Evolutionary conservation across 2,797 vertebrate species (phyloP).

Genomic region (Hippopotamyrus pictus): DNA sequence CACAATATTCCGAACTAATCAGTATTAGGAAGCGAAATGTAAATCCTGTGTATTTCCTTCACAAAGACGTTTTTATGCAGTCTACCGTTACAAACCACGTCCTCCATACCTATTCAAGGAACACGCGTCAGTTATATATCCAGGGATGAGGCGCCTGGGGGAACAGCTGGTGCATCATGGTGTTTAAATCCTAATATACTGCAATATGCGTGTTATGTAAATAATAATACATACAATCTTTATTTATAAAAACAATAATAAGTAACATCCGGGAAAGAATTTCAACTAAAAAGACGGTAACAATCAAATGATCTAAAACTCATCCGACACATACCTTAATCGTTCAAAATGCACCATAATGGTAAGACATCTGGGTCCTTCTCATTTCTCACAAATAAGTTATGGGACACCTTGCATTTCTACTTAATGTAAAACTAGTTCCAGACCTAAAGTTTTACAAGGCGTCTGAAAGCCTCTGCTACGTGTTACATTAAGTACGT

Average conservation of each 20-base stretch:
- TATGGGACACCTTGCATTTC: neutral
- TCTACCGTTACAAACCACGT: neutral
- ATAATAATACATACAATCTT: neutral
- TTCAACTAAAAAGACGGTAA: neutral
- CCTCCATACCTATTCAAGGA: neutral
- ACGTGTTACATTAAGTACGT: slow-evolving; percentile 39
- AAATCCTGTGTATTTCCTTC: neutral
- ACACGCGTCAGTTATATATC: neutral
- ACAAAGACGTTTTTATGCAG: neutral
- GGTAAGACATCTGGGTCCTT: neutral
- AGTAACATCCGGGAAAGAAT: neutral
- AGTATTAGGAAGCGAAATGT: neutral
- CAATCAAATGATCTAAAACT: neutral
- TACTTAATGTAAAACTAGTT: neutral
- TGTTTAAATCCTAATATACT: neutral
- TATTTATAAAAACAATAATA: neutral
- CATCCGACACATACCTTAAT: neutral
- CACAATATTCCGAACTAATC: neutral
- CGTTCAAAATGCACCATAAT: neutral
- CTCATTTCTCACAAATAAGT: neutral
- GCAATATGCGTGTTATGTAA: neutral
- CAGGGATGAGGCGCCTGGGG: neutral
- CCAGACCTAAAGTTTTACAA: neutral
- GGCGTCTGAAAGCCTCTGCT: slow-evolving; percentile 9
- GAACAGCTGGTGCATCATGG: neutral